These are phyloP conservation scores for Hozukius guyotensis DNA, from an alignment of 2,797 vertebrate species.

Conservation along the genomic window DNA sequence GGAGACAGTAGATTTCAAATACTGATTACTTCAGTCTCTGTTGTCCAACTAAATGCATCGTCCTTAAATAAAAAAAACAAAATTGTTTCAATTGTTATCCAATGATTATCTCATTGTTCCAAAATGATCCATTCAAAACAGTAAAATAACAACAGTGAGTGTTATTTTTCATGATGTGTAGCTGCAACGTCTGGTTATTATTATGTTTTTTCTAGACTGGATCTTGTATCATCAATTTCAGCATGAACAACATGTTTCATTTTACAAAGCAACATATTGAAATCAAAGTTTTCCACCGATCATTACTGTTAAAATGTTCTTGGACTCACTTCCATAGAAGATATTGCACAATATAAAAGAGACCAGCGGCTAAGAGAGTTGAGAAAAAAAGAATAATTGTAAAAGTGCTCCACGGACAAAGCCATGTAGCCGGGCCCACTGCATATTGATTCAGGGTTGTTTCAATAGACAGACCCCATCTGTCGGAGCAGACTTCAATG, in stretches of 20 bases:
- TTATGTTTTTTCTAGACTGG: conserved; percentile 3
- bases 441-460: conserved; percentile 72
- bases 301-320: background rate
- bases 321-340: background rate
- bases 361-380: background rate
- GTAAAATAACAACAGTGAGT: background rate
- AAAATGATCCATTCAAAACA: background rate
- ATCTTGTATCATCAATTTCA: conserved; percentile 12
- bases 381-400: conserved; percentile 37
- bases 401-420: conserved; percentile 62
- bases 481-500: conserved; percentile 61
- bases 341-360: conserved; percentile 27
- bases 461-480: conserved; percentile 68
- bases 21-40: background rate
- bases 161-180: background rate
- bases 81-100: background rate
- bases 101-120: background rate
- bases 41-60: background rate
- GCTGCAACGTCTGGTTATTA: background rate
- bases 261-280: conserved; percentile 10
- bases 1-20: background rate
- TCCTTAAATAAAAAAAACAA: background rate
- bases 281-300: conserved; percentile 5
- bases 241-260: background rate
- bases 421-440: conserved; percentile 53